phyloP scores from a whole-genome alignment of 2,113 vertebrate species.

The Thymallus thymallus region DNA sequence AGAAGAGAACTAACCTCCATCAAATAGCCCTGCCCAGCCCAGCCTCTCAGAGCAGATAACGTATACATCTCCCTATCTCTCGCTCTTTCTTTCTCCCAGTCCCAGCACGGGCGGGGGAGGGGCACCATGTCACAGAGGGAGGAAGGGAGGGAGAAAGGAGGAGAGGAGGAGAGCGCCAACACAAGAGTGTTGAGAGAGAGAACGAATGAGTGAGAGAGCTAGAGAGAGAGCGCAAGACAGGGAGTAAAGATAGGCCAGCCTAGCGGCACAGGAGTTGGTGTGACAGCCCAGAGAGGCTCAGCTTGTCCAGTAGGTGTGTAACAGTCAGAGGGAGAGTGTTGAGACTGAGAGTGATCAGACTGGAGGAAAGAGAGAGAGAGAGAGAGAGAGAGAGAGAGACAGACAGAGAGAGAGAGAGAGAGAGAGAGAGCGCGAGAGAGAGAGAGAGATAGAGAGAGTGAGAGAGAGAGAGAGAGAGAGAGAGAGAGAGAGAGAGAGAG shows the following conservation, averaged over 20 bases:
- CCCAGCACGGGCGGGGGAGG: not conserved
- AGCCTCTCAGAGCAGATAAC: not conserved
- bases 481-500: conserved; percentile 23
- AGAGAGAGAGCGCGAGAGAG: conserved; percentile 40
- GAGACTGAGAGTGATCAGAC: conserved; percentile 34
- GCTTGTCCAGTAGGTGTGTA: conserved; percentile 52
- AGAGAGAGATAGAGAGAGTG: not conserved
- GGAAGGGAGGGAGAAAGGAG: not conserved
- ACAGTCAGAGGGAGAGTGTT: not conserved
- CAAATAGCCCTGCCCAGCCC: not conserved
- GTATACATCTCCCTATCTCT: not conserved
- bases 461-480: conserved; percentile 36
- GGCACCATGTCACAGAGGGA: not conserved
- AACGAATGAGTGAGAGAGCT: not conserved
- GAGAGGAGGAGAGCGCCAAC: not conserved
- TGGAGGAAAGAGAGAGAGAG: not conserved
- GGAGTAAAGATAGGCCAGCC: conserved; percentile 32
- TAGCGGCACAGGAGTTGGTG: conserved; percentile 20
- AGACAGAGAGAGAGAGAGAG: conserved; percentile 30
- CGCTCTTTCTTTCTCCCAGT: not conserved
- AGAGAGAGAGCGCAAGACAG: conserved; percentile 1
- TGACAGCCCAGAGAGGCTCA: conserved; percentile 42
- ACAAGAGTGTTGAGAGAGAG: conserved; percentile 9
- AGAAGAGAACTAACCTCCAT: conserved; percentile 7
- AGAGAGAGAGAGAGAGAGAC: conserved; percentile 15